These are phyloP conservation scores for Pristionchus entomophagus DNA, from an alignment of 2,888 invertebrate species.

Conservation along the genomic window DNA sequence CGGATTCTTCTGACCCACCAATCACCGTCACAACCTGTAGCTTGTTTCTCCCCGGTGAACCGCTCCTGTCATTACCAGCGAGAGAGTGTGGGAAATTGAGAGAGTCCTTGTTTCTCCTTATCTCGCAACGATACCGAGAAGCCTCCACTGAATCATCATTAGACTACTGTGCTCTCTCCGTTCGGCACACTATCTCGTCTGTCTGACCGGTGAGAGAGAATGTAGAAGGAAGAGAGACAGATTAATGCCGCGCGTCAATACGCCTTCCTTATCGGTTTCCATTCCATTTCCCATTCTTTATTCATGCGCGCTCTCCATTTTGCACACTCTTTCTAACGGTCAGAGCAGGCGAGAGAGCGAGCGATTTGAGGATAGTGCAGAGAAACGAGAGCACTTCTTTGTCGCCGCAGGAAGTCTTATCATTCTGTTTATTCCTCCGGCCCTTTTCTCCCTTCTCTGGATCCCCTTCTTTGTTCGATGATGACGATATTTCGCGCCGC, in stretches of 20 bases:
- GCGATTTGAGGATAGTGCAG: no score
- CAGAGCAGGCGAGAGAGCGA: background rate
- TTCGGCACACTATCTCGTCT: background rate
- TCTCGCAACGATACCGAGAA: slow-evolving; percentile 37
- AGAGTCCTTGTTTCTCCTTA: background rate
- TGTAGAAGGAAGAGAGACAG: background rate
- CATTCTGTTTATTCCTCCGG: background rate
- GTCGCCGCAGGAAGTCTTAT: background rate
- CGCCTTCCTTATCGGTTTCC: no score
- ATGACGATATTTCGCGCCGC: background rate
- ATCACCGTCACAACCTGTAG: background rate
- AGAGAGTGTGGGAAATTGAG: background rate
- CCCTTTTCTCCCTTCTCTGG: no score
- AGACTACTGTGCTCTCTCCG: slow-evolving; percentile 9
- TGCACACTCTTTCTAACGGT: background rate
- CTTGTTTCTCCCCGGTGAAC: background rate
- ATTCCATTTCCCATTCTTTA: no score
- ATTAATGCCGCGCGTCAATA: no score
- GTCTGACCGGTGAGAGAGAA: background rate
- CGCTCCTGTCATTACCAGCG: no score
- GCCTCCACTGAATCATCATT: slow-evolving; percentile 8
- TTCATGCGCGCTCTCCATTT: background rate
- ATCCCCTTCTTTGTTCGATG: slow-evolving; percentile 15
- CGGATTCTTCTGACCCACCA: background rate
- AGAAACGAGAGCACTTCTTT: no score